These are phyloP conservation scores for Coryphaenoides rupestris DNA, from an alignment of 2,113 vertebrate species.

Conservation along the genomic window DNA sequence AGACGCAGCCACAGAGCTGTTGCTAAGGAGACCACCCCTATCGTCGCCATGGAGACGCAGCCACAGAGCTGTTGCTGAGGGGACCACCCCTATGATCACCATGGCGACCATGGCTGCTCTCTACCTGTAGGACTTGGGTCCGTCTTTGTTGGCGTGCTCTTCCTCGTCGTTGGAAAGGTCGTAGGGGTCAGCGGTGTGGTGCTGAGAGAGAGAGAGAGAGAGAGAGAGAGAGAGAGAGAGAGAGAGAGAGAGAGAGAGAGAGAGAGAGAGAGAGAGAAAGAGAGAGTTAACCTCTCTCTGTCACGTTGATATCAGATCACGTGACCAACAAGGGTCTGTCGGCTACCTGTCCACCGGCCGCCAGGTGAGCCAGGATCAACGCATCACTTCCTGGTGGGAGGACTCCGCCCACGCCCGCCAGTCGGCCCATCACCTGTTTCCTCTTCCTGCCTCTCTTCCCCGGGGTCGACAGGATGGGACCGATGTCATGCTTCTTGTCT, in stretches of 20 bases:
- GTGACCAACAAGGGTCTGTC: background rate
- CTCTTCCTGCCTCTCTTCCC: slow-evolving; percentile 76
- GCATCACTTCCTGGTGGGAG: slow-evolving; percentile 74
- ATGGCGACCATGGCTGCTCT: background rate
- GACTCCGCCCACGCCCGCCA: slow-evolving; percentile 48
- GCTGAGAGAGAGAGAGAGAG: slow-evolving; percentile 43
- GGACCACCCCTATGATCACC: no score
- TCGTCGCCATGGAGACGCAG: no score
- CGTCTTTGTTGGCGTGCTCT: slow-evolving; percentile 72
- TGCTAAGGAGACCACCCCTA: no score
- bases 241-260: no score
- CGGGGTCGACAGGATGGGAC: slow-evolving; percentile 69
- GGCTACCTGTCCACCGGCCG: slow-evolving; percentile 72
- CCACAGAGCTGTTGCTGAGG: no score
- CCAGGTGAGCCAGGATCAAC: slow-evolving; percentile 74
- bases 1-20: no score
- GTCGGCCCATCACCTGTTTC: slow-evolving; percentile 66
- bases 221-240: no score
- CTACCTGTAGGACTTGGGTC: slow-evolving; percentile 76
- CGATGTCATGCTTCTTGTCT: slow-evolving; percentile 89
- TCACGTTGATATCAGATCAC: no score
- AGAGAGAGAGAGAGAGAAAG: no score
- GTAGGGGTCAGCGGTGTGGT: slow-evolving; percentile 70
- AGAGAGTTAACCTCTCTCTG: no score
- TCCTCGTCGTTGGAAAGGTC: slow-evolving; percentile 78